These are phyloP conservation scores for Callionymus lyra DNA, from an alignment of 2,113 vertebrate species.

Conservation along the genomic window DNA sequence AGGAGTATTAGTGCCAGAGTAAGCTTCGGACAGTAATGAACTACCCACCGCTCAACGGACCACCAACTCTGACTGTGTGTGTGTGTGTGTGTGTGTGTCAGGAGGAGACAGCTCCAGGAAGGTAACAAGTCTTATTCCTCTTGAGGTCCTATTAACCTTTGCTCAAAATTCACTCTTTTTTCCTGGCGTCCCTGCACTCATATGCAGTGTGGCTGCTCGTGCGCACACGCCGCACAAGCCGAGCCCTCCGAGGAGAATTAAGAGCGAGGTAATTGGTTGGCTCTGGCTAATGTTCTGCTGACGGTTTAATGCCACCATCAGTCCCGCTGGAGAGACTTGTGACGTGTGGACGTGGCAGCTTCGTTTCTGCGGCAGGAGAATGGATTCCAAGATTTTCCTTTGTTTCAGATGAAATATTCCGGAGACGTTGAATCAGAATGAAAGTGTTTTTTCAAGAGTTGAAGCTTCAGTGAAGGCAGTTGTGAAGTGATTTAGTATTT, in stretches of 20 bases:
- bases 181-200: constrained; percentile 15
- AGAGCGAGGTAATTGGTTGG: constrained; percentile 49
- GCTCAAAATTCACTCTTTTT: constrained; percentile 16
- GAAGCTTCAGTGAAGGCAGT: too few relatives aligned
- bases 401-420: too few relatives aligned
- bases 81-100: constrained; percentile 8
- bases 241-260: constrained; percentile 32
- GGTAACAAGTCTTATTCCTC: constrained; percentile 44
- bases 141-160: constrained; percentile 56
- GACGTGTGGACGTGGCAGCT: not conserved
- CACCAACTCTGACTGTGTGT: constrained; percentile 7
- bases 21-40: constrained; percentile 37
- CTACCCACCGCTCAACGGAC: constrained; percentile 13
- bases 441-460: too few relatives aligned
- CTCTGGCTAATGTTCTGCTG: constrained; percentile 45
- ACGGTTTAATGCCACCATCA: constrained; percentile 48
- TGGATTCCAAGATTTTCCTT: too few relatives aligned
- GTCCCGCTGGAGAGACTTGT: constrained; percentile 25
- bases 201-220: not conserved
- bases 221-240: constrained; percentile 2
- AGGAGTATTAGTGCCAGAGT: constrained; percentile 27
- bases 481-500: too few relatives aligned
- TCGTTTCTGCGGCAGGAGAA: too few relatives aligned
- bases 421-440: too few relatives aligned
- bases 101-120: constrained; percentile 25